Evolutionary conservation across 2,888 invertebrate genomes (phyloP).

Genomic region (Apeira syringaria): DNA sequence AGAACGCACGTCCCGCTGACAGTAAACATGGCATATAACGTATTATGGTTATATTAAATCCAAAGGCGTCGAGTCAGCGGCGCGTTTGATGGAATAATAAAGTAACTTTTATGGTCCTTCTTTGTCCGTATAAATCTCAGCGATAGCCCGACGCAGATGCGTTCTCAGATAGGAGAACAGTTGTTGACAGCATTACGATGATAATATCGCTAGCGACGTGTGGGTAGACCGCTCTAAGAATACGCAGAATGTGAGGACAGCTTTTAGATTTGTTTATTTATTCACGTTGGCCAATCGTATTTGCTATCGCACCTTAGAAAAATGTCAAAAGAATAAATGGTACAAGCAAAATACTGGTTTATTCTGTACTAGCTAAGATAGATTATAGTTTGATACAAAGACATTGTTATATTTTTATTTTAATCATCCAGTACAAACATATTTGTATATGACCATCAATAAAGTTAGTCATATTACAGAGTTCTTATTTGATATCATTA

Average conservation of each 20-base stretch:
- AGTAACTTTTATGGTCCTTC: constrained; percentile 64
- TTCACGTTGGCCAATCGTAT: constrained; percentile 2
- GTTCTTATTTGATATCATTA: too few species aligned
- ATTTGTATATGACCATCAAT: too few species aligned
- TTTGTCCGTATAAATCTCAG: constrained; percentile 56
- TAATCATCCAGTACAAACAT: too few species aligned
- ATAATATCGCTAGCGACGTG: constrained; percentile 33
- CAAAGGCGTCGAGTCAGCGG: constrained; percentile 45
- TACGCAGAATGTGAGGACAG: background rate
- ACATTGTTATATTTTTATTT: too few species aligned
- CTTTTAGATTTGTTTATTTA: constrained; percentile 9
- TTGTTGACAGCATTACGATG: constrained; percentile 45
- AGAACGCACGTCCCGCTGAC: constrained; percentile 21
- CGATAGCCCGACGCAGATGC: constrained; percentile 53
- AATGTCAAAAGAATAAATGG: too few species aligned
- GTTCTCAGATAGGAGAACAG: constrained; percentile 43
- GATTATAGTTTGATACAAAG: too few species aligned
- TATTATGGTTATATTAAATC: constrained; percentile 43
- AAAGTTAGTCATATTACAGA: too few species aligned
- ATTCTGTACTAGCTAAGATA: too few species aligned
- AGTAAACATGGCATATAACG: constrained; percentile 33
- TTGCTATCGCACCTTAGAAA: background rate
- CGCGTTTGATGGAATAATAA: constrained; percentile 67
- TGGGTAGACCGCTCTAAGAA: background rate
- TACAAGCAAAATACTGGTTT: too few species aligned